Conservation (phyloP, 1,140 invertebrate species). For the Reticulitermes speratus region DNA sequence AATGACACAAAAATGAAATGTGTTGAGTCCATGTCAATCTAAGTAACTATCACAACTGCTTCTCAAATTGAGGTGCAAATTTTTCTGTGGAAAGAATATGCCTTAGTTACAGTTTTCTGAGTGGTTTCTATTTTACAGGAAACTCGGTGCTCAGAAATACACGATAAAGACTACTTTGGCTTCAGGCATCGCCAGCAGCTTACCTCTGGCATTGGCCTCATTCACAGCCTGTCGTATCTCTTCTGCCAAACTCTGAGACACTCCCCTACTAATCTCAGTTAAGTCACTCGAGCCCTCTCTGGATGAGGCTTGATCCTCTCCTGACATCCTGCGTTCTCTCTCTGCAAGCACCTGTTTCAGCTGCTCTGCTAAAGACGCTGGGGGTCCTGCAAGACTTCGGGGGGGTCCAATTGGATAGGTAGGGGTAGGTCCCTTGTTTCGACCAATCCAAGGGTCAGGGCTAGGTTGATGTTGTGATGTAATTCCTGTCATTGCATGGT, state of each 20-base stretch:
- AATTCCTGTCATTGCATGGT: too few species aligned
- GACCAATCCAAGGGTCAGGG: slow-evolving; percentile 23
- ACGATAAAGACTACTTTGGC: neutral
- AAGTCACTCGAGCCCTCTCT: slow-evolving; percentile 62
- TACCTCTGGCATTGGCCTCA: slow-evolving; percentile 79
- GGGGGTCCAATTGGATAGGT: slow-evolving; percentile 20
- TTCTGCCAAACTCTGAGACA: slow-evolving; percentile 75
- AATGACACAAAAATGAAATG: too few species aligned
- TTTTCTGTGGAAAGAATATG: too few species aligned
- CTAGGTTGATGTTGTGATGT: slow-evolving; percentile 16
- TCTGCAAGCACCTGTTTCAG: slow-evolving; percentile 78
- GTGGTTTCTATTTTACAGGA: too few species aligned
- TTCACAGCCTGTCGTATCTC: slow-evolving; percentile 81
- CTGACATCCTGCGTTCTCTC: slow-evolving; percentile 61
- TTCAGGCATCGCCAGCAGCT: neutral
- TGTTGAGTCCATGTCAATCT: too few species aligned
- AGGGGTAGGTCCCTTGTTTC: slow-evolving; percentile 8
- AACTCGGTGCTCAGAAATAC: neutral
- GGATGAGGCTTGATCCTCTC: slow-evolving; percentile 44
- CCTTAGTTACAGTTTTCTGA: too few species aligned
- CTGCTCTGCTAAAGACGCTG: slow-evolving; percentile 76
- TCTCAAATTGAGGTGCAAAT: too few species aligned
- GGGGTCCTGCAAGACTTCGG: slow-evolving; percentile 52
- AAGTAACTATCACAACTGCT: too few species aligned
- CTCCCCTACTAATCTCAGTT: slow-evolving; percentile 59